A percentile compares a stretch with the other conserved stretches of the same genome.
These are phyloP conservation scores for Cebus imitator DNA, from an alignment of 2,113 vertebrate species.

Conservation along the genomic window DNA sequence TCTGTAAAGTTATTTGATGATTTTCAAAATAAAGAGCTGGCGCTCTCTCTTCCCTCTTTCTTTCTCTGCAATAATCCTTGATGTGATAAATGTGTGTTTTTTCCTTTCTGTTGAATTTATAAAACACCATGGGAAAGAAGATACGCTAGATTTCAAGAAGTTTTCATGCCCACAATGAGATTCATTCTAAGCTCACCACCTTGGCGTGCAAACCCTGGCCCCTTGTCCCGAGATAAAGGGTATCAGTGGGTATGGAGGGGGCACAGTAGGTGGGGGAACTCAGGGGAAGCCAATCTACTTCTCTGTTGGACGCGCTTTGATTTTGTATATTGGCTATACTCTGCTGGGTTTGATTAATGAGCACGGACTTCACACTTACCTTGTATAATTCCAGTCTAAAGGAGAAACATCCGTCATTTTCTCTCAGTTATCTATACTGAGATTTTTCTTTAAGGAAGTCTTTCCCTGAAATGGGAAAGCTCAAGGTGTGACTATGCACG, in stretches of 20 bases:
- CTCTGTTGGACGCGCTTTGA: background rate
- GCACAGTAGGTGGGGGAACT: background rate
- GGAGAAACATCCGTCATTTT: background rate
- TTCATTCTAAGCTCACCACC: background rate
- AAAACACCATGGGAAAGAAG: background rate
- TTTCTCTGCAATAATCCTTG: background rate
- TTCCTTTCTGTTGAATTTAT: background rate
- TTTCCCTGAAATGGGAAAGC: background rate
- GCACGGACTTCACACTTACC: background rate
- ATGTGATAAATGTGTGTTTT: background rate
- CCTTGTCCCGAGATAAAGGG: rapidly evolving
- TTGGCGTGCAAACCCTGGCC: background rate
- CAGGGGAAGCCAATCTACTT: background rate
- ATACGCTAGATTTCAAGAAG: background rate
- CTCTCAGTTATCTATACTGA: background rate
- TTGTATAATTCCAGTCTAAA: background rate
- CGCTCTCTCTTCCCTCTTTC: rapidly evolving
- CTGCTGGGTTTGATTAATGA: background rate
- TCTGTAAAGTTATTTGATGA: background rate
- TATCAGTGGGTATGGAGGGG: background rate
- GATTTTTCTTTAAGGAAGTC: background rate
- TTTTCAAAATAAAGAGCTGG: background rate
- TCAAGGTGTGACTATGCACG: background rate
- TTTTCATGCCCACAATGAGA: background rate
- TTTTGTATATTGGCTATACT: background rate